These are phyloP conservation scores for Streptopelia turtur DNA, from an alignment of 2,797 vertebrate species.

Conservation along the genomic window DNA sequence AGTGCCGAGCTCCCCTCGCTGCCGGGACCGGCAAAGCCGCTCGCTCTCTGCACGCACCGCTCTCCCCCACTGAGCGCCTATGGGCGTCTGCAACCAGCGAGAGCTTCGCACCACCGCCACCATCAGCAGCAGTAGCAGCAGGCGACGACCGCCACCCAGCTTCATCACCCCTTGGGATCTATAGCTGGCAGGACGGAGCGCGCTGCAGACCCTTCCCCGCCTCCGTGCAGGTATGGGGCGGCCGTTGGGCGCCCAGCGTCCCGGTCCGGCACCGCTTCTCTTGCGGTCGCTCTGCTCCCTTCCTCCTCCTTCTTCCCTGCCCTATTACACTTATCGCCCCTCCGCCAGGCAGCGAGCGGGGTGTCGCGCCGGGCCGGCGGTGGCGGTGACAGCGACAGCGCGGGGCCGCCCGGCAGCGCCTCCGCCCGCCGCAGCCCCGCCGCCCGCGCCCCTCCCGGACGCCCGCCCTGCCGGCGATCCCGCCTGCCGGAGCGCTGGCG, in stretches of 20 bases:
- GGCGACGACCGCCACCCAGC: background rate
- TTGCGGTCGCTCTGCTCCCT: background rate
- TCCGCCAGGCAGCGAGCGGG: background rate
- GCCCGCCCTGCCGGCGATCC: background rate
- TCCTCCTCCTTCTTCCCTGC: background rate
- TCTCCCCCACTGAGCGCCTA: background rate
- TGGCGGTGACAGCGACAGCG: background rate
- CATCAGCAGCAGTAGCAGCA: background rate
- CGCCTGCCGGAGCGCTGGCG: background rate
- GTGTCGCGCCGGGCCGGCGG: background rate
- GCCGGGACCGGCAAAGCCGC: background rate
- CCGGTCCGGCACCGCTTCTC: background rate
- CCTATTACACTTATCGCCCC: background rate
- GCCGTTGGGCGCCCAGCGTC: background rate
- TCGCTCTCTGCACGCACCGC: background rate
- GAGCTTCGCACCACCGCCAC: slow-evolving; percentile 9
- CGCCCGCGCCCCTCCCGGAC: too few relatives aligned
- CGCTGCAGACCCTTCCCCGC: background rate
- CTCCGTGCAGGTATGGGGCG: slow-evolving; percentile 67
- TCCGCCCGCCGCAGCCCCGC: background rate
- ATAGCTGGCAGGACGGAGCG: background rate
- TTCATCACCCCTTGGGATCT: background rate
- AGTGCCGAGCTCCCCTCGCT: slow-evolving; percentile 66
- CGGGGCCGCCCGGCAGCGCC: background rate
- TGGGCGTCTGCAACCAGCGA: slow-evolving; percentile 45